A percentile compares a stretch with the other conserved stretches of the same genome.
Conservation (phyloP, 2,113 vertebrate genomes). For the Falcunculus frontatus region DNA sequence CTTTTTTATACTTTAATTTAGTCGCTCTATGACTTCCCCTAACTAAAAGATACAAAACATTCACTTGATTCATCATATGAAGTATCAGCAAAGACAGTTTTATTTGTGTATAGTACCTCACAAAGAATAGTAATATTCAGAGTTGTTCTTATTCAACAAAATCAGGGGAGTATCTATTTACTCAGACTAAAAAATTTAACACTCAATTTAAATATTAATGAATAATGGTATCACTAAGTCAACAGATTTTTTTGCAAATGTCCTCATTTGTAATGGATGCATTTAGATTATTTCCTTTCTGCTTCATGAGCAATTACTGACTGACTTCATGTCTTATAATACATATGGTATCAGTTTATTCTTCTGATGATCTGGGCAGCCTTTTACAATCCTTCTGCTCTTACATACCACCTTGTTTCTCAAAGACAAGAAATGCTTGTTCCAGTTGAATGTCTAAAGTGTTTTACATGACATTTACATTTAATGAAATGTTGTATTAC, state of each 20-base stretch:
- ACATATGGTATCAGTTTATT: neutral
- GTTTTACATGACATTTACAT: slow-evolving; percentile 28
- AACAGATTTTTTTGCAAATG: neutral
- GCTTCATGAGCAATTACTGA: neutral
- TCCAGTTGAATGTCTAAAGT: neutral
- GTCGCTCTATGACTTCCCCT: neutral
- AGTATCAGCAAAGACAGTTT: neutral
- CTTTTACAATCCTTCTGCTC: neutral
- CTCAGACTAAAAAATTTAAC: neutral
- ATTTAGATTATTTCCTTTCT: neutral
- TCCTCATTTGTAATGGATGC: neutral
- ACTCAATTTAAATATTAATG: neutral
- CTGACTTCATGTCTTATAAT: neutral
- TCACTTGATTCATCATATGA: neutral
- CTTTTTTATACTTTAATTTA: neutral
- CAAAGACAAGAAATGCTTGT: neutral
- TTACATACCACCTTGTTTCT: neutral
- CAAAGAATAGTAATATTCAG: neutral
- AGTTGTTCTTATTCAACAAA: neutral
- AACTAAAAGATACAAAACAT: neutral
- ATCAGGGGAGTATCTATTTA: neutral
- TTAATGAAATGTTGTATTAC: slow-evolving; percentile 5
- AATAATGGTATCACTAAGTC: neutral
- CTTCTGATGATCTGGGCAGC: neutral
- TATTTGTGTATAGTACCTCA: neutral